These are phyloP conservation scores for Eulemur mongoz DNA, from an alignment of 2,797 vertebrate species.

Conservation along the genomic window DNA sequence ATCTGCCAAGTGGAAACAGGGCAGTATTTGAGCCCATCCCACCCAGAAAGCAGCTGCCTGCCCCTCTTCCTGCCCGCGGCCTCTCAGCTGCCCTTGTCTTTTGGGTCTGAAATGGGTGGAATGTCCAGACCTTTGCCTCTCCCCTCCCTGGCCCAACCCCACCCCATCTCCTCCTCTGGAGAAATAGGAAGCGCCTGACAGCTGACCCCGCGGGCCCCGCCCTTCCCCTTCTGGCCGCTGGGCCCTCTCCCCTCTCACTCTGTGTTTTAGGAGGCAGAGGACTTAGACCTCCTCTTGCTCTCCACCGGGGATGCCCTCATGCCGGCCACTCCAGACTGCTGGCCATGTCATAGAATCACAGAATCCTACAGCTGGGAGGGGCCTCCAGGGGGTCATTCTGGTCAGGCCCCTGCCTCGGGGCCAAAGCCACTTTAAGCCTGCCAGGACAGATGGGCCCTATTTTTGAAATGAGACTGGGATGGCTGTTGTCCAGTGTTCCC, in stretches of 20 bases:
- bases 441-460: conserved; percentile 64
- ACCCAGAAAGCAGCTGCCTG: conserved; percentile 65
- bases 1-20: not conserved
- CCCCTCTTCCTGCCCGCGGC: not conserved
- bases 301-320: not conserved
- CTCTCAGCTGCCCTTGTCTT: conserved; percentile 74
- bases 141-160: not conserved
- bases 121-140: conserved; percentile 46
- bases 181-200: not conserved
- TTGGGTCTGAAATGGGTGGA: conserved; percentile 49
- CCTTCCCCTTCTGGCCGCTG: not conserved
- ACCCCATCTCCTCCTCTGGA: not conserved
- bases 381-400: conserved; percentile 19
- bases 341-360: conserved; percentile 73
- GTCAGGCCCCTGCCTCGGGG: conserved; percentile 10
- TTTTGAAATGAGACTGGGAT: conserved; percentile 46
- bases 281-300: conserved; percentile 52
- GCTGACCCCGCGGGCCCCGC: not conserved
- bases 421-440: not conserved
- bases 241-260: not conserved
- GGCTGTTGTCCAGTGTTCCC: not conserved
- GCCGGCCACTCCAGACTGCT: conserved; percentile 52
- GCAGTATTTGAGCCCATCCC: not conserved
- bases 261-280: conserved; percentile 66
- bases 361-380: conserved; percentile 64